Percentiles rank a stretch among this genome's conserved stretches.
Conservation (phyloP, 2,888 invertebrate genomes). For the Eristalis tenax region DNA sequence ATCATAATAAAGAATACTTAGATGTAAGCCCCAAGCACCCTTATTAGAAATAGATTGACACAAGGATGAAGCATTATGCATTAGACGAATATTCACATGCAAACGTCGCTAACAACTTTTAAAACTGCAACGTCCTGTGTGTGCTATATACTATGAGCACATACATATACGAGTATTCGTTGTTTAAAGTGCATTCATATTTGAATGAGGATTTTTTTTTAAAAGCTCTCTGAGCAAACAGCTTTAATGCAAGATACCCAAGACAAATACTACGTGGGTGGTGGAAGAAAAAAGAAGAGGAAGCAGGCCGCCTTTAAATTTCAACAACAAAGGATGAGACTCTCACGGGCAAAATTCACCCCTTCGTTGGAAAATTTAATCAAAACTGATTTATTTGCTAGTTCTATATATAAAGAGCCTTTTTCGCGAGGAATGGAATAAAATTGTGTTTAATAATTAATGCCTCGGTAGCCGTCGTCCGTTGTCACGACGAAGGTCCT, state of each 20-base stretch:
- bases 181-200: slow-evolving; percentile 66
- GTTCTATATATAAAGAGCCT: background rate
- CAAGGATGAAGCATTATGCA: slow-evolving; percentile 68
- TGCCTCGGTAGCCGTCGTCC: background rate
- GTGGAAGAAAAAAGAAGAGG: slow-evolving; percentile 4
- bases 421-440: background rate
- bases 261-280: slow-evolving; percentile 45
- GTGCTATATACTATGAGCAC: background rate
- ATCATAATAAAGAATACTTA: slow-evolving; percentile 70
- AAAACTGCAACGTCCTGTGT: slow-evolving; percentile 44
- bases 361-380: slow-evolving; percentile 43
- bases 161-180: slow-evolving; percentile 26
- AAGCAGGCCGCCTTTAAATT: slow-evolving; percentile 45
- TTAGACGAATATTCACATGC: slow-evolving; percentile 47
- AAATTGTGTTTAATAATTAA: background rate
- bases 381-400: slow-evolving; percentile 55
- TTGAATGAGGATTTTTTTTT: slow-evolving; percentile 60
- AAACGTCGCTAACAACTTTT: slow-evolving; percentile 35
- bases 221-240: slow-evolving; percentile 66
- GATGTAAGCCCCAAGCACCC: slow-evolving; percentile 69
- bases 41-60: slow-evolving; percentile 72
- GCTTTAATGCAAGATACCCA: slow-evolving; percentile 64
- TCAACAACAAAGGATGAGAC: slow-evolving; percentile 40
- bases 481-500: background rate
- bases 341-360: slow-evolving; percentile 21